Conservation (phyloP, 1,140 invertebrate genomes). For the Druon quercuslanigerum region DNA sequence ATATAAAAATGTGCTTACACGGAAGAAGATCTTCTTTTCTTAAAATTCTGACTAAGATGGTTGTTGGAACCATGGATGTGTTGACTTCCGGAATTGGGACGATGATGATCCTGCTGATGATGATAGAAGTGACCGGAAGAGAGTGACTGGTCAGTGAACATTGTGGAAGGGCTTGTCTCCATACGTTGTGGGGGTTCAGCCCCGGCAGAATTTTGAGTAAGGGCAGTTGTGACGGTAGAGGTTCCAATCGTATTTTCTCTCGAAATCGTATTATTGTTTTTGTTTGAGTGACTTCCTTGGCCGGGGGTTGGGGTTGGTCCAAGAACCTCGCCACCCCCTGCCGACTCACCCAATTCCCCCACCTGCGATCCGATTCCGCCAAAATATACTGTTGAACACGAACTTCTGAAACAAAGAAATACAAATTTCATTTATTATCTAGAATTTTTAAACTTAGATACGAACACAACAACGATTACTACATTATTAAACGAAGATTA, state of each 20-base stretch:
- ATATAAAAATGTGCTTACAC: constrained; percentile 63
- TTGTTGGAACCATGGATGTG: constrained; percentile 47
- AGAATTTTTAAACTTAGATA: too few relatives aligned
- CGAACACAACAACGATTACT: too few relatives aligned
- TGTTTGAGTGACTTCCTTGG: constrained; percentile 48
- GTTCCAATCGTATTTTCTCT: constrained; percentile 21
- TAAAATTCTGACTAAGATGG: constrained; percentile 47
- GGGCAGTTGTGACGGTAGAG: background rate
- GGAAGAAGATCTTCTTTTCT: constrained; percentile 65
- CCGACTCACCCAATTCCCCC: constrained; percentile 61
- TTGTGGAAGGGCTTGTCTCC: constrained; percentile 55
- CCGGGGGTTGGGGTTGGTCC: constrained; percentile 41
- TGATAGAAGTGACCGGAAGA: constrained; percentile 61
- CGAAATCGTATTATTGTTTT: constrained; percentile 44
- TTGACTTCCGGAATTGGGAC: constrained; percentile 49
- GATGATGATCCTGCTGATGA: constrained; percentile 62
- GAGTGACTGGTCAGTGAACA: constrained; percentile 61
- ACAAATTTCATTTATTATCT: constrained; percentile 11
- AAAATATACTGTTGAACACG: constrained; percentile 67
- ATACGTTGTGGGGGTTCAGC: constrained; percentile 61
- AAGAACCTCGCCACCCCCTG: constrained; percentile 52
- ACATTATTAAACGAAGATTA: too few relatives aligned
- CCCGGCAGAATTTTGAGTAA: constrained; percentile 38
- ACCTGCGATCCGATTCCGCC: constrained; percentile 63
- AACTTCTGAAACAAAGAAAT: constrained; percentile 59